Conservation (phyloP, 2,888 invertebrate species). For the Phyllotreta cruciferae region DNA sequence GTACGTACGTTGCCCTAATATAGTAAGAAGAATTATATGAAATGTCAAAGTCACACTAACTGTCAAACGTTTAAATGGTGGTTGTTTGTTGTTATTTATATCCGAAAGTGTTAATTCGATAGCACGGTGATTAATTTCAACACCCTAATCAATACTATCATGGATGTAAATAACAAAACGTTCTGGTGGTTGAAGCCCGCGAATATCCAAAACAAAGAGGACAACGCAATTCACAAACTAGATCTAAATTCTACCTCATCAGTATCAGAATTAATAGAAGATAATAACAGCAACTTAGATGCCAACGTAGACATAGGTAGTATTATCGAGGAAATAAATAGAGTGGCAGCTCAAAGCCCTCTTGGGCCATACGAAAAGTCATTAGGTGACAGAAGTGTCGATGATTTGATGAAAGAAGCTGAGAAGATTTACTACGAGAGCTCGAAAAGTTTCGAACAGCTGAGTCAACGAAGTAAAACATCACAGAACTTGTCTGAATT, state of each 20-base stretch:
- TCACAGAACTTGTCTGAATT: constrained; percentile 57
- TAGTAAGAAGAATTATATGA: neutral
- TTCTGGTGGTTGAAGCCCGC: constrained; percentile 57
- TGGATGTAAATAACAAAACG: constrained; percentile 51
- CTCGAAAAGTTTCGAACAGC: constrained; percentile 60
- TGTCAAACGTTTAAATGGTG: neutral
- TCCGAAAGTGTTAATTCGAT: constrained; percentile 26
- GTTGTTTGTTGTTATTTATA: constrained; percentile 1
- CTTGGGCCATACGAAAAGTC: constrained; percentile 58
- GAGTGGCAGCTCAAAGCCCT: constrained; percentile 60
- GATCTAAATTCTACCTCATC: constrained; percentile 52
- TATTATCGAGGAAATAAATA: constrained; percentile 74
- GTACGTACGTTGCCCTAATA: no score
- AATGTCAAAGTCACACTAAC: neutral
- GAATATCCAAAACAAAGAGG: constrained; percentile 39
- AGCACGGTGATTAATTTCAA: constrained; percentile 19
- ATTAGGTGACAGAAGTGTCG: constrained; percentile 63
- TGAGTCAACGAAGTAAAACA: constrained; percentile 58
- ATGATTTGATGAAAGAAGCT: constrained; percentile 67
- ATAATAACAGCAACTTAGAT: constrained; percentile 48
- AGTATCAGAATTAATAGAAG: constrained; percentile 56
- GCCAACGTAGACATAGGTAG: constrained; percentile 70
- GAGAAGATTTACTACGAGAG: constrained; percentile 63
- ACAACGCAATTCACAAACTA: constrained; percentile 44
- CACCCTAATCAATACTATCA: constrained; percentile 50